Evolutionary conservation across 2,113 vertebrate genomes (phyloP).

Genomic region (Gadus chalcogrammus): DNA sequence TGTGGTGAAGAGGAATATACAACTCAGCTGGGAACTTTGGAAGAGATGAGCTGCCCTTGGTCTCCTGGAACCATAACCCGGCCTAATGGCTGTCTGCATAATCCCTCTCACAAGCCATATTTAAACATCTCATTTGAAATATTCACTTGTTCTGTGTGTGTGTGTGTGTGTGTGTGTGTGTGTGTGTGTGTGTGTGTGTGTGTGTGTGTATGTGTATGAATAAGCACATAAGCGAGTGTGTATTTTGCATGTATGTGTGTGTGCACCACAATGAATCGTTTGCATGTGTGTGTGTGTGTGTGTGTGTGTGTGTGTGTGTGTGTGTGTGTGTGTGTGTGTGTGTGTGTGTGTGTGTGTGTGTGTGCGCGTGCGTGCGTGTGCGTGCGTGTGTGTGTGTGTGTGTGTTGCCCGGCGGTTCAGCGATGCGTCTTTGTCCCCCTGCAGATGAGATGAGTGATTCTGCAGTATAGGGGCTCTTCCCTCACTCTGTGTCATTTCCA

Average conservation of each 20-base stretch:
- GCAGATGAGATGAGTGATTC: constrained; percentile 72
- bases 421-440: constrained; percentile 60
- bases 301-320: constrained; percentile 4
- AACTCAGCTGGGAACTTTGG: not conserved
- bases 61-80: constrained; percentile 16
- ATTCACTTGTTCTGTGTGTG: constrained; percentile 19
- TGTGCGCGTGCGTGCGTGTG: constrained; percentile 11
- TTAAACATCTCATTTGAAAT: constrained; percentile 59
- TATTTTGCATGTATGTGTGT: not conserved
- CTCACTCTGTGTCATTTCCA: constrained; percentile 76
- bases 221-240: not conserved
- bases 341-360: constrained; percentile 4
- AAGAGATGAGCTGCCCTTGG: constrained; percentile 34
- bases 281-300: constrained; percentile 5
- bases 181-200: not conserved
- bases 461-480: constrained; percentile 65
- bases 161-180: not conserved
- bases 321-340: constrained; percentile 4
- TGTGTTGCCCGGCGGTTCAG: constrained; percentile 41
- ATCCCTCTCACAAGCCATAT: constrained; percentile 53
- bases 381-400: constrained; percentile 27
- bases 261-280: not conserved
- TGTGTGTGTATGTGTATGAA: not conserved
- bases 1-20: constrained; percentile 16
- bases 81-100: constrained; percentile 30